These are phyloP conservation scores for Gari tellinella DNA, from an alignment of 2,888 invertebrate species.

Conservation along the genomic window DNA sequence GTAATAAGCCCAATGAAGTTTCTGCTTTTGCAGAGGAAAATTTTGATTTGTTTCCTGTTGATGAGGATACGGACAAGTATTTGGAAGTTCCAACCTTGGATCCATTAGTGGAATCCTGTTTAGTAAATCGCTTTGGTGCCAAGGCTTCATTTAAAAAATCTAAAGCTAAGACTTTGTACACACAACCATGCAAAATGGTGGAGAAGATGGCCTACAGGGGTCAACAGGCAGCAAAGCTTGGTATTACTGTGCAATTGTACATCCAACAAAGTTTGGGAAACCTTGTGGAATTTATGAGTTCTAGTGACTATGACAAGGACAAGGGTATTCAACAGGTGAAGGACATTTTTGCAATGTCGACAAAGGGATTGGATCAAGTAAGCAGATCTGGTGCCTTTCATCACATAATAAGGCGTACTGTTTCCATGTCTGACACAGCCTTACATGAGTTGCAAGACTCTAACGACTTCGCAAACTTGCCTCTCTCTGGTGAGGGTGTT, in stretches of 20 bases:
- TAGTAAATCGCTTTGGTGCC: conserved; percentile 21
- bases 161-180: conserved; percentile 19
- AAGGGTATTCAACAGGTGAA: conserved; percentile 11
- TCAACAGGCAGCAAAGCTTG: conserved; percentile 34
- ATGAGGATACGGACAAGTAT: conserved; percentile 19
- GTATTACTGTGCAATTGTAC: too few relatives aligned
- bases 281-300: conserved; percentile 13
- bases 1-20: conserved; percentile 17
- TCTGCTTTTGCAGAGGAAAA: conserved; percentile 28
- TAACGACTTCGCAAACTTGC: conserved; percentile 3
- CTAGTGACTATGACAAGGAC: conserved; percentile 19
- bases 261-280: conserved; percentile 38
- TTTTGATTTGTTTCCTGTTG: conserved; percentile 16
- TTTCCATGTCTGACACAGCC: conserved; percentile 19
- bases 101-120: conserved; percentile 28
- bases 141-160: conserved; percentile 29
- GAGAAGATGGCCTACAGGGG: conserved; percentile 46
- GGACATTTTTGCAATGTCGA: conserved; percentile 30
- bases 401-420: conserved; percentile 15
- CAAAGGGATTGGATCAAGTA: conserved; percentile 25
- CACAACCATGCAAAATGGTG: conserved; percentile 38
- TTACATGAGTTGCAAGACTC: conserved; percentile 1
- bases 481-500: conserved; percentile 16
- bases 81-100: conserved; percentile 29
- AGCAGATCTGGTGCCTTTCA: conserved; percentile 16